Percentiles rank a stretch among this genome's conserved stretches.
Conservation (phyloP, 2,888 invertebrate genomes). For the Caenorhabditis japonica region DNA sequence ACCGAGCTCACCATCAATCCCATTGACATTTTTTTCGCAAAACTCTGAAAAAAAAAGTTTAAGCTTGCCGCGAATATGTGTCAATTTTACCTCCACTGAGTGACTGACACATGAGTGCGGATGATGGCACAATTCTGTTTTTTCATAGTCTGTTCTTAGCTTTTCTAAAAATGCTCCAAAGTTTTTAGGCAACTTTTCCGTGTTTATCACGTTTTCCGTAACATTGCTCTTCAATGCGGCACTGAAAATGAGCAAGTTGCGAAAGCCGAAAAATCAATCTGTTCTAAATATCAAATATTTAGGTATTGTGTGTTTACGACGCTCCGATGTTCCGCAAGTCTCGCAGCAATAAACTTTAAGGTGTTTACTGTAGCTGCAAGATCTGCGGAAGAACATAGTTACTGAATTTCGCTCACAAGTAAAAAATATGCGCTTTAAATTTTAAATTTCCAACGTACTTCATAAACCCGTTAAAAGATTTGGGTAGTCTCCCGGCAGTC, state of each 20-base stretch:
- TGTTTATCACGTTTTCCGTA: slow-evolving; percentile 43
- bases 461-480: slow-evolving; percentile 51
- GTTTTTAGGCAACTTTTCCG: slow-evolving; percentile 49
- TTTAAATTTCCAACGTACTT: no score
- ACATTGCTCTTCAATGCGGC: slow-evolving; percentile 53
- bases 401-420: no score
- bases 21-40: slow-evolving; percentile 74
- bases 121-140: slow-evolving; percentile 64
- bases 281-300: no score
- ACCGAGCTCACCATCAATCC: slow-evolving; percentile 73
- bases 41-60: slow-evolving; percentile 57
- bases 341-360: no score
- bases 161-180: slow-evolving; percentile 51
- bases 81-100: slow-evolving; percentile 58
- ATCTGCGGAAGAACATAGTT: no score
- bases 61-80: not conserved
- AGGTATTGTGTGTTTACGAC: no score
- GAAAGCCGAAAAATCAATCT: no score
- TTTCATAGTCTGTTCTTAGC: slow-evolving; percentile 54
- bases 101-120: slow-evolving; percentile 68
- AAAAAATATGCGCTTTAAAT: no score
- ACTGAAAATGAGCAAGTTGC: slow-evolving; percentile 41
- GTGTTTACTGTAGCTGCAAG: no score
- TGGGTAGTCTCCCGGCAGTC: slow-evolving; percentile 50
- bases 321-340: no score